Percentiles rank a stretch among this genome's conserved stretches.
These are phyloP conservation scores for Baccha elongata DNA, from an alignment of 2,888 invertebrate species.

Conservation along the genomic window DNA sequence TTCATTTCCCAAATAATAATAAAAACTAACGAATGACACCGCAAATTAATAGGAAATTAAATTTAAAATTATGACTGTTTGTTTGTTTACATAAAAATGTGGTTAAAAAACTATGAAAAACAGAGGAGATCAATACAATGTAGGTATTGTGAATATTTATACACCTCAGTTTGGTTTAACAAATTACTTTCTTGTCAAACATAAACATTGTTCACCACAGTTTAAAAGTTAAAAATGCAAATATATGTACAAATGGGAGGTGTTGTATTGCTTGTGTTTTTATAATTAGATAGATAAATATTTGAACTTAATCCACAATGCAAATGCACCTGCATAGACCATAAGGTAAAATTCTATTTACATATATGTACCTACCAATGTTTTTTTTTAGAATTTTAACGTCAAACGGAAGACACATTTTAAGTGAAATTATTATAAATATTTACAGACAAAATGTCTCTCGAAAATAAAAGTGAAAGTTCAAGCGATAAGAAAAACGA, in stretches of 20 bases:
- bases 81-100: not conserved
- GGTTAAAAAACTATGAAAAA: not conserved
- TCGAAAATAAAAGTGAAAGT: constrained; percentile 54
- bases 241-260: not conserved
- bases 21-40: not conserved
- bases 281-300: no score
- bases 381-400: not conserved
- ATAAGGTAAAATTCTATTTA: not conserved
- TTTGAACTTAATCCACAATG: not conserved
- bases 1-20: no score
- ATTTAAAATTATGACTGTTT: not conserved
- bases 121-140: no score
- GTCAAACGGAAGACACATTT: not conserved
- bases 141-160: no score
- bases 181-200: constrained; percentile 44
- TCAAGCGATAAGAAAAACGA: constrained; percentile 1
- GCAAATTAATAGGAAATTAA: not conserved
- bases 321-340: constrained; percentile 30
- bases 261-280: no score
- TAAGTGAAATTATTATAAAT: constrained; percentile 30
- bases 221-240: constrained; percentile 27
- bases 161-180: no score
- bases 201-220: constrained; percentile 33
- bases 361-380: no score
- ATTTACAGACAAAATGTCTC: not conserved